Evolutionary conservation across 2,888 invertebrate genomes (phyloP), one percentile per base, ranked within the genome.

Genomic region (Laspeyria flexula): DNA sequence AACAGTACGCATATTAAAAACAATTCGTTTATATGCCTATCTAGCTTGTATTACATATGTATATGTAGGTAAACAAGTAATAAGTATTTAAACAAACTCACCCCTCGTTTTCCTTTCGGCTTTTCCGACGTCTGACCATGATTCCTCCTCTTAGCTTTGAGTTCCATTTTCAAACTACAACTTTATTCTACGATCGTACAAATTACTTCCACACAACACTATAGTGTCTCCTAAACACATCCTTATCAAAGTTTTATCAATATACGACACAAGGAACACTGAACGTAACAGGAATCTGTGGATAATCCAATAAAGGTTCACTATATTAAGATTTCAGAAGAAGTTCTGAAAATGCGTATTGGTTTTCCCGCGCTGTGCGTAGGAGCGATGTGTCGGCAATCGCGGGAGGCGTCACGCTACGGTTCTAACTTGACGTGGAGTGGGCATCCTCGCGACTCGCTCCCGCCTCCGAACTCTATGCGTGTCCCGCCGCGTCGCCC

Each of bases 61-160:
- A 0, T 12, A 2, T 3, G 13, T 37, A 31, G 41, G 38, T 44
- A 63, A 64, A n/a, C n/a, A n/a, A n/a, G n/a, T n/a, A n/a, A n/a
- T n/a, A n/a, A n/a, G n/a, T n/a, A n/a, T n/a, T n/a, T n/a, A n/a
- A n/a, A n/a, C n/a, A n/a, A n/a, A 81, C 89, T 89, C 63, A 90
- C 90, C 87, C 83, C 85, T 40, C 77, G 77, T 73, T 88, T 89
- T 65, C 81, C 86, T 60, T 78, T 87, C 53, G 81, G 71, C 49
- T 83, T 87, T 79, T 89, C 88, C 75, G 81, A 66, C 23, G 79
- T 57, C 43, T 78, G 79, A 11, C 65, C 64, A 49, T 80, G 81
- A 60, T 78, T 82, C 65, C 73, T 83, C 69, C 72, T 85, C 70
- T 75, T 79, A 68, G 49, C 39, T 67, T 53, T 62, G 34, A 56